These are phyloP conservation scores for Parnassius mnemosyne DNA, from an alignment of 2,888 invertebrate species.

Conservation along the genomic window DNA sequence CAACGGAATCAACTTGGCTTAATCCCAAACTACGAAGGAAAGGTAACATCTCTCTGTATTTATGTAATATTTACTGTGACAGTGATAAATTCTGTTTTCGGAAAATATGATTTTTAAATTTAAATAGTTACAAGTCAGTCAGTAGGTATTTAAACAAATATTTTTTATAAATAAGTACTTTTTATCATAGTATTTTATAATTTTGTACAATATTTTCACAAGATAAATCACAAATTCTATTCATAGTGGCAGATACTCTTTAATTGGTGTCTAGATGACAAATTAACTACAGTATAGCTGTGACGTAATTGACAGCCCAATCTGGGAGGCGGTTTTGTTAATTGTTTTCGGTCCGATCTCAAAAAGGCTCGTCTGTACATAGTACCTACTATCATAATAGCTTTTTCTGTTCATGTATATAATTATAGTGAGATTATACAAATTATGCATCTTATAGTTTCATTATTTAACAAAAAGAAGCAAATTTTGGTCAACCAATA, in stretches of 20 bases:
- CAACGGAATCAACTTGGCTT: slow-evolving; percentile 63
- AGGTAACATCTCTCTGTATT: slow-evolving; percentile 65
- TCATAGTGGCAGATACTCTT: slow-evolving; percentile 60
- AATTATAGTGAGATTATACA: no score
- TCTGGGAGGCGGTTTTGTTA: slow-evolving; percentile 62
- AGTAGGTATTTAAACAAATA: not conserved
- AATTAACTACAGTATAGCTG: slow-evolving; percentile 67
- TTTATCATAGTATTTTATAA: not conserved
- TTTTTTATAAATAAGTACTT: not conserved
- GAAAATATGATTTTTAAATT: not conserved
- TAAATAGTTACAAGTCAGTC: not conserved
- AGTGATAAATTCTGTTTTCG: slow-evolving; percentile 50
- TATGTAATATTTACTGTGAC: slow-evolving; percentile 59
- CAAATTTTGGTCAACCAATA: no score
- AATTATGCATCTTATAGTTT: no score
- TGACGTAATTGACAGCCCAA: slow-evolving; percentile 77
- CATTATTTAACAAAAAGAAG: no score
- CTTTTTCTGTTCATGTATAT: no score
- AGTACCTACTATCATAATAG: slow-evolving; percentile 16
- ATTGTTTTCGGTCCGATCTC: slow-evolving; percentile 45
- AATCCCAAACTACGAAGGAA: slow-evolving; percentile 64
- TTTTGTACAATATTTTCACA: slow-evolving; percentile 37
- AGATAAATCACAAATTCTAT: slow-evolving; percentile 64
- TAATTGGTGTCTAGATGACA: slow-evolving; percentile 78
- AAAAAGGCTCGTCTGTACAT: slow-evolving; percentile 10